Percentiles rank a stretch among this genome's conserved stretches.
Evolutionary conservation across 2,888 invertebrate species (phyloP).

Genomic region (Enoplolaimus lenunculus): DNA sequence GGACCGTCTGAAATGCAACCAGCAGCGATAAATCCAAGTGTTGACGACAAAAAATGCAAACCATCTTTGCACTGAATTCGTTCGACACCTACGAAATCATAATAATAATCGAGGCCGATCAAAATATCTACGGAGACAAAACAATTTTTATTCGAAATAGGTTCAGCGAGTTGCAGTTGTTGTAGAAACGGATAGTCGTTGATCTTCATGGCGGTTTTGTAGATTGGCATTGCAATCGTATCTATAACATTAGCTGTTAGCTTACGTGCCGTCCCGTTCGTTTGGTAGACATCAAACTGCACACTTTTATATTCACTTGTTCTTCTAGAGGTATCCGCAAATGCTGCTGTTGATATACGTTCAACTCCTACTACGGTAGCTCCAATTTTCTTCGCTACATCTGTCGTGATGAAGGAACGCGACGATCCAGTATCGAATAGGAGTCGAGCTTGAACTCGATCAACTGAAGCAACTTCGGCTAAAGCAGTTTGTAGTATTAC

Average conservation of each 20-base stretch:
- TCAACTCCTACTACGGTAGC: neutral
- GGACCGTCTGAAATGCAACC: neutral
- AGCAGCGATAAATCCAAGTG: neutral
- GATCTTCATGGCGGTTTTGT: neutral
- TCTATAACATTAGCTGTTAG: neutral
- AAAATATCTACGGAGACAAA: neutral
- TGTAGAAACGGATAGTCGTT: neutral
- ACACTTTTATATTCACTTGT: neutral
- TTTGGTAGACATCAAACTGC: neutral
- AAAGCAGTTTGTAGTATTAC: neutral
- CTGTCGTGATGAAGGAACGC: neutral
- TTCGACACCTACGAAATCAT: neutral
- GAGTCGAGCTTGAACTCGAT: neutral
- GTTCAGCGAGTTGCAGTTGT: neutral
- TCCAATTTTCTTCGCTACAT: neutral
- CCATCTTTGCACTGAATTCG: conserved; percentile 1
- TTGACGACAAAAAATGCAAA: neutral
- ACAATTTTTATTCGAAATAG: neutral
- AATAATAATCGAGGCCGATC: neutral
- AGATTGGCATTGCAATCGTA: neutral
- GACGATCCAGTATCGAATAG: neutral
- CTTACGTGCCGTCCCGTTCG: neutral
- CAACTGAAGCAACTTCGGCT: neutral
- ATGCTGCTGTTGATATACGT: neutral
- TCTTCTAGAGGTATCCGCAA: neutral